A percentile compares a stretch with the other conserved stretches of the same genome.
Conservation (phyloP, 37 sponge, comb jelly and placozoan genomes). For the Halichondria panicea region DNA sequence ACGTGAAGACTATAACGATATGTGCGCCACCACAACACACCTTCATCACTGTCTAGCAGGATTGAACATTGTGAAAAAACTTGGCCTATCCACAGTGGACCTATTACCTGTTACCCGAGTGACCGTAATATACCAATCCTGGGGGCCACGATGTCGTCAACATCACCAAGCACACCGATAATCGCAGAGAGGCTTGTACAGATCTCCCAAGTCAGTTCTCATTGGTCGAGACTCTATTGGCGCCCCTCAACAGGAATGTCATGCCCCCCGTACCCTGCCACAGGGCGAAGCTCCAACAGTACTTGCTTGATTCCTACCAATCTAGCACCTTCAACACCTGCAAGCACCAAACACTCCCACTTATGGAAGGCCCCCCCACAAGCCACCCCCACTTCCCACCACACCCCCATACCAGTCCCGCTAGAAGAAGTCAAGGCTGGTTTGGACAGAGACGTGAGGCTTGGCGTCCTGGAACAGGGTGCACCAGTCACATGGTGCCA, state of each 20-base stretch:
- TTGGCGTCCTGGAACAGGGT: constrained; percentile 33
- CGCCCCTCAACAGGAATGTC: constrained; percentile 9
- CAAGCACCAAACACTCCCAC: constrained; percentile 11
- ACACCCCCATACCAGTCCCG: constrained; percentile 22
- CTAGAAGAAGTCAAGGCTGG: constrained; percentile 27
- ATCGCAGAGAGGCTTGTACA: constrained; percentile 7
- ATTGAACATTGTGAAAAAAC: constrained; percentile 22
- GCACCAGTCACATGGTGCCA: constrained; percentile 46
- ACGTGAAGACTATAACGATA: constrained; percentile 31
- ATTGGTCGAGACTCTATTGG: background rate
- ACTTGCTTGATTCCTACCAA: constrained; percentile 10
- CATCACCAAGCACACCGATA: constrained; percentile 23
- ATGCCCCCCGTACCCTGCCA: constrained; percentile 20
- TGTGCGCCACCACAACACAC: too few species aligned
- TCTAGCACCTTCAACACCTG: constrained; percentile 26
- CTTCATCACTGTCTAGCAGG: too few species aligned
- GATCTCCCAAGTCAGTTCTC: too few species aligned
- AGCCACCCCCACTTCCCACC: constrained; percentile 13
- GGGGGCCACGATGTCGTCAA: constrained; percentile 43
- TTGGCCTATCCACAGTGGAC: constrained; percentile 23
- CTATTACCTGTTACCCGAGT: constrained; percentile 30
- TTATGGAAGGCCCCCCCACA: constrained; percentile 34
- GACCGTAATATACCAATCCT: constrained; percentile 29
- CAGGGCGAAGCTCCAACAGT: constrained; percentile 24
- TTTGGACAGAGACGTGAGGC: constrained; percentile 28